Evolutionary conservation across 2,888 invertebrate genomes (phyloP), one percentile per base, ranked within the genome.

Genomic region (Tricholauxania praeusta): DNA sequence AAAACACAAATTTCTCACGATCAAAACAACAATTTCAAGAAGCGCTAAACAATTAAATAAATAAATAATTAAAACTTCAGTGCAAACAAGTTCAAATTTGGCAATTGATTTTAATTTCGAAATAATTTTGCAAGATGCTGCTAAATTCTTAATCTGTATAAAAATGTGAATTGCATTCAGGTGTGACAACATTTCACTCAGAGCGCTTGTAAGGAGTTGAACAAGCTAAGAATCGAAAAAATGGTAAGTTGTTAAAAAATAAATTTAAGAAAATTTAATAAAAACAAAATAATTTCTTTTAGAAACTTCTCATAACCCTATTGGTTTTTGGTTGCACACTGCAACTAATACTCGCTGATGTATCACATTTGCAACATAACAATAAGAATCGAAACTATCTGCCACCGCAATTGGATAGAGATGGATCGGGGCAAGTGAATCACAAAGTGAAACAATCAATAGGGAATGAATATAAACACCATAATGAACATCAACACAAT

Each of bases 361-460:
- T 77, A 51, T 75, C 80, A 28, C 80, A 79, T 14, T 73, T 77
- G 74, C 15, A 53, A 10, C 10, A 39, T 28, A 75, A 77, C 0
- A 77, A 78, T 14, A 80, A 78, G 17, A 72, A 75, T 39, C 74
- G 74, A 14, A 80, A 78, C 22, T 82, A 81, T 49, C 72, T 79
- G 22, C 82, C 82, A 14, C 77, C 77, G 6, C 71, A 73, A 7
- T 62, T 39, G 47, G 72, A 71, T 60, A 65, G 73, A 17, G 64
- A 62, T 62, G 71, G n/a, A 2, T 64, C 74, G 47, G 72, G 79
- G 22, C 76, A 79, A 0, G 75, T 71, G 12, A 78, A 79, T 55
- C 79, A 76, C 60, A 80, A 77, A 72, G 79, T 80, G 7, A 78
- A 77, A 39, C 80, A 81, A 32, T 79, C 79, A 32, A 0, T 59